A percentile compares a stretch with the other conserved stretches of the same genome.
Evolutionary conservation across 2,888 invertebrate species (phyloP).

Genomic region (Blera fallax): DNA sequence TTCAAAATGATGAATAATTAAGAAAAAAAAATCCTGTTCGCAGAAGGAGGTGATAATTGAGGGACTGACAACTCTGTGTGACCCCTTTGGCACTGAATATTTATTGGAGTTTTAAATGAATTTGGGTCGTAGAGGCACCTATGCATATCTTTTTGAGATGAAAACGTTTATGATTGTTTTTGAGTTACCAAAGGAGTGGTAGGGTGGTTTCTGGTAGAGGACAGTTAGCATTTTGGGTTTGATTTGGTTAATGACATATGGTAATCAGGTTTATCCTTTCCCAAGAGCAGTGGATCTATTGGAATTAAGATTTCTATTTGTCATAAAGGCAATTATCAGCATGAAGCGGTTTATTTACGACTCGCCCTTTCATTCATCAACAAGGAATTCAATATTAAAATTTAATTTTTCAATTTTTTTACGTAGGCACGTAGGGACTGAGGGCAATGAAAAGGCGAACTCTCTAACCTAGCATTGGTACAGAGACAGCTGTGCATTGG

Average conservation of each 20-base stretch:
- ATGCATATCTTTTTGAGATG: neutral
- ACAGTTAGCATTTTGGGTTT: neutral
- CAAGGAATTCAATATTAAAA: no score
- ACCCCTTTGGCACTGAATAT: constrained; percentile 31
- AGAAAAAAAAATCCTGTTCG: neutral
- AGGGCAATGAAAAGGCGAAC: no score
- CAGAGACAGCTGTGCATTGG: no score
- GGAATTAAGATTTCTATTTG: no score
- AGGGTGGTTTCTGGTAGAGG: neutral
- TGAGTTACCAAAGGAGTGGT: neutral
- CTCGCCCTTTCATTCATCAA: no score
- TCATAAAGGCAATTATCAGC: no score
- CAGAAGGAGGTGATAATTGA: constrained; percentile 44
- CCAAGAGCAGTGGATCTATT: no score
- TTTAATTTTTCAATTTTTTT: no score
- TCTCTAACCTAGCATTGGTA: no score
- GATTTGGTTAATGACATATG: neutral
- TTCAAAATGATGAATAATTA: constrained; percentile 11
- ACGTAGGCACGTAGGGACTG: no score
- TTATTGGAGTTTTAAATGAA: constrained; percentile 38
- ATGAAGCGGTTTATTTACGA: no score
- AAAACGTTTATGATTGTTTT: neutral
- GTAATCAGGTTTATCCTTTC: no score
- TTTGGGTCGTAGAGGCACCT: constrained; percentile 14
- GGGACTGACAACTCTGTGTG: neutral